Evolutionary conservation across 2,888 invertebrate species (phyloP).

Genomic region (Orchesella flavescens): DNA sequence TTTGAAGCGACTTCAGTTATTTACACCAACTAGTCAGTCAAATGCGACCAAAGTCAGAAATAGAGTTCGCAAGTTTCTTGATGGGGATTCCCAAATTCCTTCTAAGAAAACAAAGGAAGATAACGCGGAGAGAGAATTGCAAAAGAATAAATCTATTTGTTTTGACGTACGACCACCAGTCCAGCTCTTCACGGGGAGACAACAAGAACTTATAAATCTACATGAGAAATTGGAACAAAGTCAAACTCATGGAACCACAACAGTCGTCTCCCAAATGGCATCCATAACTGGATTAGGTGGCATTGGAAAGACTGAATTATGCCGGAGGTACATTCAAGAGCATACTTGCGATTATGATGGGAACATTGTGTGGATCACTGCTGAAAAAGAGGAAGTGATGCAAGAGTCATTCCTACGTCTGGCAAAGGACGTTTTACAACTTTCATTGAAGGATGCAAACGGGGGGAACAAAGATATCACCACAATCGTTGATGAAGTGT

Average conservation of each 20-base stretch:
- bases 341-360: neutral
- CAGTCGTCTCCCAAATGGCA: slow-evolving; percentile 12
- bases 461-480: neutral
- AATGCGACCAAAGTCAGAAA: too few species aligned
- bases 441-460: neutral
- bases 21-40: too few species aligned
- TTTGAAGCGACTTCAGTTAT: too few species aligned
- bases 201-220: neutral
- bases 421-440: neutral
- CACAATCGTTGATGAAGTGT: neutral
- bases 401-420: neutral
- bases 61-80: too few species aligned
- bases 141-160: too few species aligned
- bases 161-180: slow-evolving; percentile 22
- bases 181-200: slow-evolving; percentile 11
- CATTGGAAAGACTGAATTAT: slow-evolving; percentile 25
- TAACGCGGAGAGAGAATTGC: too few species aligned
- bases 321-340: neutral
- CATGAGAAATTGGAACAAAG: neutral
- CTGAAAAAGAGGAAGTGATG: neutral
- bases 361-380: slow-evolving; percentile 25
- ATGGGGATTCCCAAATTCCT: too few species aligned
- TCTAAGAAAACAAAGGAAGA: too few species aligned
- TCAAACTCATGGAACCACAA: neutral
- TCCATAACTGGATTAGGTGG: slow-evolving; percentile 24